These are phyloP conservation scores for Parauchenoglanis ngamensis DNA, from an alignment of 2,797 vertebrate genomes.

Conservation along the genomic window DNA sequence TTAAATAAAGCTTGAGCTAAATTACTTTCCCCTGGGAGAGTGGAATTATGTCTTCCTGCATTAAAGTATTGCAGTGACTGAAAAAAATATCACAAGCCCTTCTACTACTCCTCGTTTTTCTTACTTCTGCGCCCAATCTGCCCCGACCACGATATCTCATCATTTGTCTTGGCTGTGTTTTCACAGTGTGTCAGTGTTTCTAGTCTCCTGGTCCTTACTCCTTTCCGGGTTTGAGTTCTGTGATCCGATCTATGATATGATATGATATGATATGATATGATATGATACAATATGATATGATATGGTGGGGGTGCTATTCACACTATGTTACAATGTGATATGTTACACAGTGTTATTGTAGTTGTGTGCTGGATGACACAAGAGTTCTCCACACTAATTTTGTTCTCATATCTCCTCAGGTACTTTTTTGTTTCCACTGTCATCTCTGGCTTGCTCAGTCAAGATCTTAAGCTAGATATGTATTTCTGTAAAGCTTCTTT, in stretches of 20 bases:
- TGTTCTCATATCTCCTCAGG: background rate
- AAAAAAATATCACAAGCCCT: slow-evolving; percentile 19
- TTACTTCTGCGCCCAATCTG: background rate
- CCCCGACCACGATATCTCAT: background rate
- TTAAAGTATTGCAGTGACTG: slow-evolving; percentile 43
- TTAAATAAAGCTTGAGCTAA: slow-evolving; percentile 52
- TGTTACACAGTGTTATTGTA: background rate
- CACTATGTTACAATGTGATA: background rate
- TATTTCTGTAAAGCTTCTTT: background rate
- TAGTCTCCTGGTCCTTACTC: background rate
- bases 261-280: too few species aligned
- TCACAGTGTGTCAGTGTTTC: background rate
- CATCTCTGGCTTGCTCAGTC: background rate
- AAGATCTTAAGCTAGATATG: background rate
- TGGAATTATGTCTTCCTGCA: slow-evolving; percentile 48
- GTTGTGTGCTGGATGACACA: background rate
- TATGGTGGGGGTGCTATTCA: too few species aligned
- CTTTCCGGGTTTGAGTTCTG: background rate
- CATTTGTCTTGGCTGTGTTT: background rate
- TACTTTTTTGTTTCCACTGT: background rate
- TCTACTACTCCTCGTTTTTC: background rate
- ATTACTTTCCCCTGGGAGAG: slow-evolving; percentile 47
- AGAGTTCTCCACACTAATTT: background rate
- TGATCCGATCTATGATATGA: background rate
- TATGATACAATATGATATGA: too few species aligned